These are phyloP conservation scores for Automeris io DNA, from an alignment of 2,888 invertebrate genomes.

Conservation along the genomic window DNA sequence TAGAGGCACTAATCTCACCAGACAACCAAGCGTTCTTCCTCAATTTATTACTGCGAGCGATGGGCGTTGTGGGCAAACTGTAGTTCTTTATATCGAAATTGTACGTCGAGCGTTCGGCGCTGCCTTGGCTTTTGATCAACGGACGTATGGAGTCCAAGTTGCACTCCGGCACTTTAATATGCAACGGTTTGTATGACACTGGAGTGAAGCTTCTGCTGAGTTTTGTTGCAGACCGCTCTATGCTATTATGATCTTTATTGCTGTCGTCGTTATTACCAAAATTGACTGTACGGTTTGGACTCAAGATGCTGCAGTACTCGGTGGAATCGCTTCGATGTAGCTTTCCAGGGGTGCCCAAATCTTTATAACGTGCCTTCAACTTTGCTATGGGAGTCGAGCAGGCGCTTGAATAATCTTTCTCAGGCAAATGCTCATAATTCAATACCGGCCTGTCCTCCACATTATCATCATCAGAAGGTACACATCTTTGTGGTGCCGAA, in stretches of 20 bases:
- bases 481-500: conserved; percentile 39
- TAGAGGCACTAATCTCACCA: conserved; percentile 44
- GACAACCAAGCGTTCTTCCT: conserved; percentile 75
- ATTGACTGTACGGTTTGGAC: conserved; percentile 50
- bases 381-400: conserved; percentile 64
- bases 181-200: conserved; percentile 63
- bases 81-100: conserved; percentile 68
- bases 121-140: conserved; percentile 43
- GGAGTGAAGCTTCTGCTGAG: conserved; percentile 66
- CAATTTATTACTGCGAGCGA: conserved; percentile 73
- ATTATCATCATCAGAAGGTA: conserved; percentile 39
- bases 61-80: conserved; percentile 70
- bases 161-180: conserved; percentile 64
- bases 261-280: conserved; percentile 36
- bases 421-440: conserved; percentile 39
- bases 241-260: conserved; percentile 32
- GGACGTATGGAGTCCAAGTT: conserved; percentile 57
- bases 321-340: conserved; percentile 68
- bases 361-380: conserved; percentile 47
- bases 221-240: conserved; percentile 43
- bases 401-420: conserved; percentile 51
- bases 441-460: conserved; percentile 21
- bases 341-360: conserved; percentile 49
- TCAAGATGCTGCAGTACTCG: conserved; percentile 67
- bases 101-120: conserved; percentile 47